Base-by-base conservation (phyloP, 2,888 invertebrate genomes). In the Ormyrus thymus region DNA sequence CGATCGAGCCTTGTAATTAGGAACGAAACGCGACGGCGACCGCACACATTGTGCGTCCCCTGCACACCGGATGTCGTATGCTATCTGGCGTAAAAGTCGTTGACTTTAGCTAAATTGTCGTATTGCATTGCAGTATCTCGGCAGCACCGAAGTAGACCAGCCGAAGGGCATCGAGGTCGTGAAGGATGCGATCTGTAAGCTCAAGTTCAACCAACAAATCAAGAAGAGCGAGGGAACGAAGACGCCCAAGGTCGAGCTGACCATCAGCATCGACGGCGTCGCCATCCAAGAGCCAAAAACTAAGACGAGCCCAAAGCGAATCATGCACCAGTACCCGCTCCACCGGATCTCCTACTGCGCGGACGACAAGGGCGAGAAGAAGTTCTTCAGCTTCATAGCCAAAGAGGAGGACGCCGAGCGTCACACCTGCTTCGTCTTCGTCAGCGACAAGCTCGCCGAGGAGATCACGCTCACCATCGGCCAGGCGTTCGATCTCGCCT, bases 341-440 rank as follows among this genome's bases (percentile, higher is more conserved):
- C 98, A 98, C 90, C 94, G 98, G 91, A 99, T 99, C 91, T 98
- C 98, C 0, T 99, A 99, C 91, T 99, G 98, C 92, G 98, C 99
- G 0, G 99, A 99, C 89, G 99, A 99, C 91, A 99, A 99, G 90
- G 97, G 97, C 71, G 98, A 98, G 85, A 98, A 98, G 90, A 96
- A 97, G 85, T 98, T 98, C 91, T 98, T 99, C 91, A 97, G 97
- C 8, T 98, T 97, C 90, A 97, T 98, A 83, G 97, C 97, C 56
- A 97, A 97, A 90, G 94, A 95, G 85, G 92, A 90, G 77, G 88
- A 89, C 81, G 93, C 93, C 70, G 97, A 97, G 86, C 94, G 93
- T 82, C 98, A 99, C 90, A 96, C 96, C 86, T 99, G 99, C 89
- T 99, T 98, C 91, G 98, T 99, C 15, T 99, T 99, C 89, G 96